Percentiles rank a stretch among this genome's conserved stretches.
phyloP scores from a whole-genome alignment of 2,113 vertebrate species.

The Ramphastos sulfuratus region DNA sequence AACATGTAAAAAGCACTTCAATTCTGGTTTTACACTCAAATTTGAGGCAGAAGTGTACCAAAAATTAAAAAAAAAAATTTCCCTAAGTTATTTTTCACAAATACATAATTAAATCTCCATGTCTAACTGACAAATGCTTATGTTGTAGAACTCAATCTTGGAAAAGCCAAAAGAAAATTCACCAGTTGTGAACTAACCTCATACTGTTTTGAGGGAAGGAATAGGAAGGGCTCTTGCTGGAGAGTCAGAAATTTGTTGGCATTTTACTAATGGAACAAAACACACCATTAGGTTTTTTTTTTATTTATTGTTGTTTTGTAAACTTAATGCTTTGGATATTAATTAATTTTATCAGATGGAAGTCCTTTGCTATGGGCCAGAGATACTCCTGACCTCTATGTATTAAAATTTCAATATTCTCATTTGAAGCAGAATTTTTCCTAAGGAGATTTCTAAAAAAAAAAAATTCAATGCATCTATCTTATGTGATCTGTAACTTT shows the following conservation, averaged over 20 bases:
- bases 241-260: not conserved
- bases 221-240: not conserved
- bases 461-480: too few species aligned
- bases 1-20: not conserved
- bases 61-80: not conserved
- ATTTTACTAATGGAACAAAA: not conserved
- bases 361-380: not conserved
- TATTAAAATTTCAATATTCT: not conserved
- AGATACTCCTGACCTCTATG: not conserved
- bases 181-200: not conserved
- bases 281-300: not conserved
- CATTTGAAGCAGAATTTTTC: not conserved
- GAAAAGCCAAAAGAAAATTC: not conserved
- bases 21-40: not conserved
- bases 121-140: not conserved
- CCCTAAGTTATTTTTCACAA: not conserved
- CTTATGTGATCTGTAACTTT: not conserved
- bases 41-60: not conserved
- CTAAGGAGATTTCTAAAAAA: too few species aligned
- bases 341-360: not conserved
- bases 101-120: not conserved
- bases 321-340: not conserved
- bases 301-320: not conserved
- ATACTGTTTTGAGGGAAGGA: not conserved
- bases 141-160: not conserved